Percentiles rank a stretch among this genome's conserved stretches.
These are phyloP conservation scores for Galaxias olidus DNA, from an alignment of 2,797 vertebrate genomes.

Conservation along the genomic window DNA sequence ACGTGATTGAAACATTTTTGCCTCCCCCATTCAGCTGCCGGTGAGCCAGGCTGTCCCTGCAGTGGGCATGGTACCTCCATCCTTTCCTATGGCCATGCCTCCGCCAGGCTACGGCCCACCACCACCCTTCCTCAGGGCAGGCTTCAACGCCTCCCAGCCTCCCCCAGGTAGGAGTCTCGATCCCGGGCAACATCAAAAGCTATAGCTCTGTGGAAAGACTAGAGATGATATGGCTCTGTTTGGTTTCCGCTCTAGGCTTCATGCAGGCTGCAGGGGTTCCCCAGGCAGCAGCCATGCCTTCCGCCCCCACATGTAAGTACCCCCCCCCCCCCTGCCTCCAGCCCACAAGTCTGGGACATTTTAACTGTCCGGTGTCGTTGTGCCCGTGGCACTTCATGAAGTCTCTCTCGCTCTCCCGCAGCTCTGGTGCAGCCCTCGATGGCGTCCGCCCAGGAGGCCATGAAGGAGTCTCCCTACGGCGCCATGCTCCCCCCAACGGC, in stretches of 20 bases:
- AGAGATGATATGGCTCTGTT: not conserved
- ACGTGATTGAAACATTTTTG: too few relatives aligned
- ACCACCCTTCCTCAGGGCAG: constrained; percentile 90
- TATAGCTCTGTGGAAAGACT: not conserved
- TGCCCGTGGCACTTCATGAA: not conserved
- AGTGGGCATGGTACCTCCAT: constrained; percentile 90
- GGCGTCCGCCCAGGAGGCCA: constrained; percentile 81
- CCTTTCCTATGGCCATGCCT: constrained; percentile 94
- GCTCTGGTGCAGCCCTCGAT: constrained; percentile 87
- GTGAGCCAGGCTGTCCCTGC: constrained; percentile 89
- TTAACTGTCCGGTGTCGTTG: not conserved
- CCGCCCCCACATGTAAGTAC: constrained; percentile 72
- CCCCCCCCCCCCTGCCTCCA: not conserved
- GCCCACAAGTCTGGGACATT: too few relatives aligned
- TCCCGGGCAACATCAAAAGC: not conserved
- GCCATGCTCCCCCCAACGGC: constrained; percentile 85
- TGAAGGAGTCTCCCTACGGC: constrained; percentile 87
- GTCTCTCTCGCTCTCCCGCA: constrained; percentile 52
- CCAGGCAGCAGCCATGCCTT: constrained; percentile 76
- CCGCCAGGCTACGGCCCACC: constrained; percentile 93
- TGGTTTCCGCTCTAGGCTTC: constrained; percentile 75
- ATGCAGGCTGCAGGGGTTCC: constrained; percentile 85
- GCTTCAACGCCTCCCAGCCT: constrained; percentile 93
- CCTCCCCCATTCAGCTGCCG: constrained; percentile 79
- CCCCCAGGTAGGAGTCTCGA: constrained; percentile 84